Evolutionary conservation across 2,113 vertebrate species (phyloP).

Genomic region (Pangasianodon hypophthalmus): DNA sequence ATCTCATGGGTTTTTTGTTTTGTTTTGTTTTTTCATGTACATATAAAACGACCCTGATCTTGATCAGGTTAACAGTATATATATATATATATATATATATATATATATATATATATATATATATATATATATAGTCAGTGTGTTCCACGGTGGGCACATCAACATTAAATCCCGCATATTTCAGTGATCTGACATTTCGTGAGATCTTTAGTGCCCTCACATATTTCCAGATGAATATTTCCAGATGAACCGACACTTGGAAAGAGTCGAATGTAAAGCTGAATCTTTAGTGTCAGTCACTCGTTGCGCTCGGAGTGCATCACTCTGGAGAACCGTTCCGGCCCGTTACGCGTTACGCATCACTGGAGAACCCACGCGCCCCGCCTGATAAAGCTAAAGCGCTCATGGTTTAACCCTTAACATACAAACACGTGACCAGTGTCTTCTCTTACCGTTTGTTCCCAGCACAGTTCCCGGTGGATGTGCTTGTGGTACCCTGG

Average conservation of each 20-base stretch:
- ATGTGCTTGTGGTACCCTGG: conserved; percentile 83
- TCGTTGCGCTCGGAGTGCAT: background rate
- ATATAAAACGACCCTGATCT: background rate
- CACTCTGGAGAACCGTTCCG: conserved; percentile 58
- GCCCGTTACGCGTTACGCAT: conserved; percentile 65
- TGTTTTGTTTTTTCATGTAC: background rate
- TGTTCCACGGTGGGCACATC: background rate
- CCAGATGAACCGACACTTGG: background rate
- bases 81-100: background rate
- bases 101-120: background rate
- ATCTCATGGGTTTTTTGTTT: background rate
- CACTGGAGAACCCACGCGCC: conserved; percentile 71
- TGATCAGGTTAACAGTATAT: background rate
- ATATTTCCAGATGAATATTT: background rate
- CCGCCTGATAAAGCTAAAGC: conserved; percentile 62
- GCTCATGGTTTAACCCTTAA: conserved; percentile 65
- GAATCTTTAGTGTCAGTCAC: background rate
- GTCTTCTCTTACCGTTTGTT: conserved; percentile 77
- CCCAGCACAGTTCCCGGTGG: conserved; percentile 75
- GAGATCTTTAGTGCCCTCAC: background rate
- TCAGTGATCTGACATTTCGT: background rate
- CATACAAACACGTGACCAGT: background rate
- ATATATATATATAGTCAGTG: background rate
- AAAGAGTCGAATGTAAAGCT: background rate
- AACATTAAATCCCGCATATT: background rate